These are phyloP conservation scores for Vulpes lagopus DNA, from an alignment of 2,113 vertebrate genomes.

Conservation along the genomic window DNA sequence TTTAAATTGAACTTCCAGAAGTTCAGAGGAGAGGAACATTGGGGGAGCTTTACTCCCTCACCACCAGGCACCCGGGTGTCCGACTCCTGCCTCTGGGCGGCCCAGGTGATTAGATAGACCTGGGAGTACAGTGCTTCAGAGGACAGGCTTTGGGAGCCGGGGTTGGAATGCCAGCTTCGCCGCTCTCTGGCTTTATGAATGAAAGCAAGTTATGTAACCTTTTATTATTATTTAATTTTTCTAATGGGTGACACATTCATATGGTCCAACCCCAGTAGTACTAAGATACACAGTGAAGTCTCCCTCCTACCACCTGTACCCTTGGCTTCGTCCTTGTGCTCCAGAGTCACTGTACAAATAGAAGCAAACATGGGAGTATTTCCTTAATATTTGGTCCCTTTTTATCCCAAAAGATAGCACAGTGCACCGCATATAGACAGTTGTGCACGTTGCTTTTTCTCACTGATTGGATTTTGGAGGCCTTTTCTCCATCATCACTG, in stretches of 20 bases:
- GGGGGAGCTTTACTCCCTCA: not conserved
- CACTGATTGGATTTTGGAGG: not conserved
- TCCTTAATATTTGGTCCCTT: not conserved
- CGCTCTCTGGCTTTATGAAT: not conserved
- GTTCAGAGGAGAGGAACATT: not conserved
- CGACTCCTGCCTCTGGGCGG: not conserved
- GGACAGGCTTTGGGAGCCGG: not conserved
- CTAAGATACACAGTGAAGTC: not conserved
- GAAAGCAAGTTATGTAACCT: not conserved
- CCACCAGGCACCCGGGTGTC: not conserved
- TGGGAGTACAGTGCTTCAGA: rapidly evolving
- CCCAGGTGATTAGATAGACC: not conserved
- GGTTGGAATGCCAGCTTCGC: not conserved
- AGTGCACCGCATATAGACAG: not conserved
- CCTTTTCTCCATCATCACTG: not conserved
- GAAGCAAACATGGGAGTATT: not conserved
- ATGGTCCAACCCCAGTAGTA: not conserved
- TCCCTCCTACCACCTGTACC: not conserved
- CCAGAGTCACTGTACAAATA: not conserved
- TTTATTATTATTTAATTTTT: not conserved
- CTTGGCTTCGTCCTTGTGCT: not conserved
- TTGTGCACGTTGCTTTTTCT: not conserved
- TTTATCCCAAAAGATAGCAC: not conserved
- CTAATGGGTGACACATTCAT: not conserved
- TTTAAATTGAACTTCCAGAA: not conserved